Evolutionary conservation across 1,140 invertebrate species (phyloP), one percentile per base, ranked within the genome.

Genomic region (Hydropsyche tenuis): DNA sequence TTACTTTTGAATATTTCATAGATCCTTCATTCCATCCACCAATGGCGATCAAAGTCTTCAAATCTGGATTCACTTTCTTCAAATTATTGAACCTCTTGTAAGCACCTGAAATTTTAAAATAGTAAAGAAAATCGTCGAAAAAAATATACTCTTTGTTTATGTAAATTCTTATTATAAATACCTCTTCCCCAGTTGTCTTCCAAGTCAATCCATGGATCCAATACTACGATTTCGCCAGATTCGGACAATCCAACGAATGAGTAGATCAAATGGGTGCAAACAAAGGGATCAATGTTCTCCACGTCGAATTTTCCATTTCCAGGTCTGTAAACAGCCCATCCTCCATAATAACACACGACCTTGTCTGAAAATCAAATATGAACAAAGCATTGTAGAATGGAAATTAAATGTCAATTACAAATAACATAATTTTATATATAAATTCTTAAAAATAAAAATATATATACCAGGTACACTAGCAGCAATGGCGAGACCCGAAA

Each of bases 251-350:
- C 92, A 45, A 89, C 86, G 78, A 93, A 94, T 0, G 88, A 80
- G 78, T 93, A 94, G 22, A 93, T 87, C 25, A 93, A 75, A 81
- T 94, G 92, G 0, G 92, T 92, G 79, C 92, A 94, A 0, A 93
- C 81, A 16, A 82, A 80, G 0, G 91, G 85, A 79, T 93, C 89
- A n/a, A 95, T 90, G 64, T 91, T 74, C 37, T 87, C 86, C 0
- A 92, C 87, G 9, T 86, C 86, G 77, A 90, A 92, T 81, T 89
- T 88, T 6, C 92, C 91, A 62, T 84, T 80, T 14, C 85, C 88
- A 0, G 81, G 84, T 45, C 92, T 85, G 79, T 93, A 93, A 1
- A 87, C 87, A 0, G 92, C 87, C 92, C 92, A 94, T 14, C 88
- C 90, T 1, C 90, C 91, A 74, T 88, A 90, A 79, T 93, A 94